A percentile compares a stretch with the other conserved stretches of the same genome.
phyloP scores from a whole-genome alignment of 2,113 vertebrate genomes.

The Lepus timidus region DNA sequence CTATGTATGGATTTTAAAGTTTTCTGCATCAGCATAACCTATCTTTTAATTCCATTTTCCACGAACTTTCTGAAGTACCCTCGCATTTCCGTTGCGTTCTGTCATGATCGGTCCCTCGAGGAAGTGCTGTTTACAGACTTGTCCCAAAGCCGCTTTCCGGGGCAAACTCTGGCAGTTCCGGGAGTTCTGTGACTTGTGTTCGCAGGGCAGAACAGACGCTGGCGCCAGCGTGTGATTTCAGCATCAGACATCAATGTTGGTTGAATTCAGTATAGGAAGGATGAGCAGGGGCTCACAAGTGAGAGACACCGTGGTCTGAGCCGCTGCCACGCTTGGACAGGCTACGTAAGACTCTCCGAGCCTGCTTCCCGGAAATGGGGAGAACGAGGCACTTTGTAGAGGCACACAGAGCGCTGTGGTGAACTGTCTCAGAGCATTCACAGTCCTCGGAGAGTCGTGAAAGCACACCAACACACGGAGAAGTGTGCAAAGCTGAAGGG shows the following conservation, averaged over 20 bases:
- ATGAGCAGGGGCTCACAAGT: neutral
- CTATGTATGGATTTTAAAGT: too few relatives aligned
- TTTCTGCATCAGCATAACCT: too few relatives aligned
- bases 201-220: neutral
- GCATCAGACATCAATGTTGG: neutral
- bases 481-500: neutral
- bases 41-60: too few relatives aligned
- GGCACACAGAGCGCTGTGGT: neutral
- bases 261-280: neutral
- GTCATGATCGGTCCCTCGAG: neutral
- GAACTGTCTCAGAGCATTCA: neutral
- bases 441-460: neutral
- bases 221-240: neutral
- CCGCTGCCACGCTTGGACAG: neutral
- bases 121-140: constrained; percentile 12
- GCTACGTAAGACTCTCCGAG: neutral
- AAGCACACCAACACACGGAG: neutral
- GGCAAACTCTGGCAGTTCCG: neutral
- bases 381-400: neutral
- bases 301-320: neutral
- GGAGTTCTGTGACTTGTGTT: neutral
- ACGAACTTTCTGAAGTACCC: too few relatives aligned
- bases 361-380: neutral
- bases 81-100: neutral
- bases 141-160: neutral